Base-by-base conservation (phyloP, 2,113 vertebrate genomes). In the Isichthys henryi region DNA sequence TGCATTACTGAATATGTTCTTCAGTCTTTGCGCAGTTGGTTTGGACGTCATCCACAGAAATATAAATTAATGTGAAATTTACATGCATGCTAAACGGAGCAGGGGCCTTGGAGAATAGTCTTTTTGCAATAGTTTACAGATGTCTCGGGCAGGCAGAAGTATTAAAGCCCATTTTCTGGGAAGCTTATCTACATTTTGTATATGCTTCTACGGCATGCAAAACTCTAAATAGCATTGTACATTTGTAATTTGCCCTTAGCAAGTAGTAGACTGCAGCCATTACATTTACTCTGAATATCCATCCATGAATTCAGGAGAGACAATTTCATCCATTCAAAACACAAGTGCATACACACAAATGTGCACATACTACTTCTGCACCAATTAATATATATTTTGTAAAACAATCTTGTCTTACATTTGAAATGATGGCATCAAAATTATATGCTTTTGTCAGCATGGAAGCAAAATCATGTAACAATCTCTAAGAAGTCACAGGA, bases 111-210 rank as follows among this genome's bases (percentile, higher is more conserved):
- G 50, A 89, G 53, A 92, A 90, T 70, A 58, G 31, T 88, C 82
- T 80, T 86, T 17, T 19, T 90, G 48, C 46, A 92, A 92, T 50
- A 8, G 62, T 88, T 93, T 90, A 90, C 93, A 93, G 91, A 93
- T 93, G 94, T 92, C 90, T 53, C 53, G 10, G 88, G 43, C 31
- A 11, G 58, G 62, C 48, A 88, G n/a, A 53, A 43, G 50, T 19
- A 87, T 91, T 90, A 92, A 92, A 82, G 92, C 89, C 88, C 91
- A 90, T 90, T 88, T 89, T 92, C 89, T 90, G 87, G 89, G 86
- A 86, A 92, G 2, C 86, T 94, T 91, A 90, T 92, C 91, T 92
- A 83, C 87, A 90, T 88, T 89, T 86, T 48, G 84, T n/a, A 19
- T 89, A 91, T 87, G 86, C 88, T 91, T 90, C 89, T 86, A 88